Evolutionary conservation across 2,797 vertebrate species (phyloP).

Genomic region (Capromys pilorides): DNA sequence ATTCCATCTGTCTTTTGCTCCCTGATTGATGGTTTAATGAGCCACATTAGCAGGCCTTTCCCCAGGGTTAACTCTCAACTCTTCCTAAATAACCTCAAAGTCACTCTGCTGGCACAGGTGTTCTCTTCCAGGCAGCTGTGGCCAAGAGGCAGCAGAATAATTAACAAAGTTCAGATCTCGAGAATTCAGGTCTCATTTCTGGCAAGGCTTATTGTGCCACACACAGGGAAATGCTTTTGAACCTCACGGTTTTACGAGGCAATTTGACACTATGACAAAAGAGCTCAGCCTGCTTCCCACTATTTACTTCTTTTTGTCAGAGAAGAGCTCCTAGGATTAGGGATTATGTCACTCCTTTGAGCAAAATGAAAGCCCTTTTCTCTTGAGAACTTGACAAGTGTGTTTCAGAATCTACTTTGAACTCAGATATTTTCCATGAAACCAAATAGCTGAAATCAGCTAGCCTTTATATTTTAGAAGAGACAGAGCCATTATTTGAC

Average conservation of each 20-base stretch:
- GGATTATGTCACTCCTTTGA: constrained; percentile 9
- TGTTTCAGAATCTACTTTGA: not conserved
- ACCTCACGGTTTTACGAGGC: constrained; percentile 25
- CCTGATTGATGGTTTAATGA: constrained; percentile 73
- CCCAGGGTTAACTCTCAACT: constrained; percentile 60
- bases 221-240: not conserved
- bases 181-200: constrained; percentile 48
- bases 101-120: constrained; percentile 20
- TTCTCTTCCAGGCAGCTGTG: constrained; percentile 51
- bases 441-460: not conserved
- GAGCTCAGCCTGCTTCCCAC: constrained; percentile 41
- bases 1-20: constrained; percentile 58
- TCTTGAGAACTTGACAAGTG: constrained; percentile 42
- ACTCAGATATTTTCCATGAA: not conserved
- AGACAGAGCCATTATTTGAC: not conserved
- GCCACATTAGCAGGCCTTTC: constrained; percentile 60
- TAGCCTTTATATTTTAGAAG: not conserved
- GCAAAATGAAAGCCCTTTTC: constrained; percentile 33
- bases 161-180: not conserved
- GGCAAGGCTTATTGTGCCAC: not conserved
- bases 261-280: constrained; percentile 46
- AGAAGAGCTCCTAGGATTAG: not conserved
- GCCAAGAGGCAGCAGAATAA: constrained; percentile 55
- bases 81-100: constrained; percentile 70
- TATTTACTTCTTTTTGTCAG: constrained; percentile 45